Conservation (phyloP, 37 sponge, comb jelly and placozoan genomes). For the Haliclona indistincta region DNA sequence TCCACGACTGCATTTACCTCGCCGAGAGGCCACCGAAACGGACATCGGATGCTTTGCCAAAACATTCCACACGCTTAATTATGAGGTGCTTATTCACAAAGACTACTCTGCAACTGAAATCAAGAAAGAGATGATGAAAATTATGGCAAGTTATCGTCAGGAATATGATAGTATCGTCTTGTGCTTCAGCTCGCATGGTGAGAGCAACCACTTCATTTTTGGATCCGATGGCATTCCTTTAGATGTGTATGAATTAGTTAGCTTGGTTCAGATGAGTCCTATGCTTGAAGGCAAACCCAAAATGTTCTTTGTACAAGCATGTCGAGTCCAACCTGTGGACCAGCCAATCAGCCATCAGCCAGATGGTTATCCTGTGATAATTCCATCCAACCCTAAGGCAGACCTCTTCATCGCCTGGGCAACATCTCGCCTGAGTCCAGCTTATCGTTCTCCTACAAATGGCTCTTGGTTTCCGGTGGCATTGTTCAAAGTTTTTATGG, state of each 20-base stretch:
- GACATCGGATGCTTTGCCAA: constrained; percentile 29
- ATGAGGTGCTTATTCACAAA: constrained; percentile 10
- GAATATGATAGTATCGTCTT: constrained; percentile 72
- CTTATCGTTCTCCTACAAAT: constrained; percentile 49
- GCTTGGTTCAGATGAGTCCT: constrained; percentile 26
- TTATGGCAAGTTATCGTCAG: constrained; percentile 24
- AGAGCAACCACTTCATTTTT: constrained; percentile 38
- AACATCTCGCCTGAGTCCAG: constrained; percentile 38
- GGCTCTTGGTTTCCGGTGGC: constrained; percentile 77
- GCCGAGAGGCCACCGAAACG: constrained; percentile 44
- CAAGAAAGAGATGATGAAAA: constrained; percentile 2
- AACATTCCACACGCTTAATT: constrained; percentile 53
- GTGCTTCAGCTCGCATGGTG: constrained; percentile 78
- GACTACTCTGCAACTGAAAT: constrained; percentile 35
- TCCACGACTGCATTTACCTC: constrained; percentile 9
- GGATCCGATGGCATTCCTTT: constrained; percentile 57
- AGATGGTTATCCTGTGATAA: not conserved
- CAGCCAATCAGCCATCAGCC: constrained; percentile 26
- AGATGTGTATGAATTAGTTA: constrained; percentile 25
- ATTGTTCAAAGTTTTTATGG: constrained; percentile 33
- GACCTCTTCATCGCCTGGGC: constrained; percentile 74
- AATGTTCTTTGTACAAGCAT: constrained; percentile 88
- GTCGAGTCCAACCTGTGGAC: constrained; percentile 42
- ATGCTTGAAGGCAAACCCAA: constrained; percentile 72
- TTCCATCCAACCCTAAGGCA: constrained; percentile 12